Evolutionary conservation across 2,888 invertebrate species (phyloP), one percentile per base, ranked within the genome.

Genomic region (Lysandra coridon): DNA sequence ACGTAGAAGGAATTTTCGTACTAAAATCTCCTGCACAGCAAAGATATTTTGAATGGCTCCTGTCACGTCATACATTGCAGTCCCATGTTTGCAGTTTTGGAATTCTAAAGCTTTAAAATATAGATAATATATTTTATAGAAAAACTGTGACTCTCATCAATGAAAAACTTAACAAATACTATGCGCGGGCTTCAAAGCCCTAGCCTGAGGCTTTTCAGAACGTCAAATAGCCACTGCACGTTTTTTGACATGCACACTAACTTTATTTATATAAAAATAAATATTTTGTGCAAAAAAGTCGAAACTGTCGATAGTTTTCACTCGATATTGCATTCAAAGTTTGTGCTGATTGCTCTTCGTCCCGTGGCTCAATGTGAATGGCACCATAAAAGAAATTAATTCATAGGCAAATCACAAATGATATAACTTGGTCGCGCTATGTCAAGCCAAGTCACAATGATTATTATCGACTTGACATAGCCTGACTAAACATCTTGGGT

Each of bases 91-190:
- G 44, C 44, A 64, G 64, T 69, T 69, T 69, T 33, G 33, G 33
- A 69, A 69, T 33, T 69, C 5, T 69, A 33, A 33, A 64, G 69
- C 69, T 69, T 33, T 69, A 33, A 69, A 69, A 69, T 69, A 33
- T 14, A 30, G 33, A 4, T 1, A 14, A 4, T 1, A 69, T 69
- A 69, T 69, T 69, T 69, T 69, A 69, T 69, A 69, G 33, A 69
- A 69, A 69, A 33, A 69, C 30, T 69, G 69, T 69, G 14, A 30
- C 69, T 12, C 3, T 69, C 33, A 69, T 69, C 69, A 69, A 69
- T 69, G 33, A 33, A 69, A 69, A 69, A 69, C 69, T 69, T 69
- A 69, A 69, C 69, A 69, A 69, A 69, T 69, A 69, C 69, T 33
- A 69, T 69, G 69, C 69, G 1, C 69, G 33, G 12, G 14, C 33